phyloP scores from a whole-genome alignment of 1,140 invertebrate species.

The Drosophila subpulchrella region DNA sequence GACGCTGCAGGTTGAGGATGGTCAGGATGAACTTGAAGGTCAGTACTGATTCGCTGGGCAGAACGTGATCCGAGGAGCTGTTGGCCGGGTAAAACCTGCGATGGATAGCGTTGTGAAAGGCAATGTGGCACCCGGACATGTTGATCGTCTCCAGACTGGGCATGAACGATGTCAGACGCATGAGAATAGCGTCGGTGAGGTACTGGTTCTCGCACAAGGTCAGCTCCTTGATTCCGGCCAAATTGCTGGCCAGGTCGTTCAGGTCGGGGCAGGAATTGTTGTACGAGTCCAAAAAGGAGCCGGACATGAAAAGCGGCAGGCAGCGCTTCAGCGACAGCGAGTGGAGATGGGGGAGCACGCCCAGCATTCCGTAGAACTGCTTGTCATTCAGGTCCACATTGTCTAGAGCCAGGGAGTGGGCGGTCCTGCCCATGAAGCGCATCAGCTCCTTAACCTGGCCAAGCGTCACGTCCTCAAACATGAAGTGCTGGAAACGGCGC shows the following conservation, averaged over 20 bases:
- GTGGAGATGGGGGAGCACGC: constrained; percentile 86
- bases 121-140: constrained; percentile 88
- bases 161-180: constrained; percentile 87
- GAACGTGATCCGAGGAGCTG: constrained; percentile 37
- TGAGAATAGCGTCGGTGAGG: constrained; percentile 89
- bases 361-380: constrained; percentile 86
- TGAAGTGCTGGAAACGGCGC: constrained; percentile 86
- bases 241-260: constrained; percentile 84
- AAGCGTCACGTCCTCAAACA: constrained; percentile 87
- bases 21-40: constrained; percentile 89
- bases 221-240: constrained; percentile 87
- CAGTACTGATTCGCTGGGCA: constrained; percentile 87
- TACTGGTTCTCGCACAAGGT: constrained; percentile 89
- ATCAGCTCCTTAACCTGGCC: constrained; percentile 81
- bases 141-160: constrained; percentile 87
- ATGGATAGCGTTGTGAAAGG: constrained; percentile 88
- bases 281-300: constrained; percentile 87
- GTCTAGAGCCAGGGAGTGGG: constrained; percentile 85
- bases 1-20: constrained; percentile 86
- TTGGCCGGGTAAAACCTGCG: constrained; percentile 88
- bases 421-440: constrained; percentile 83
- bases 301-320: constrained; percentile 90
- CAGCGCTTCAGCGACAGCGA: constrained; percentile 87
- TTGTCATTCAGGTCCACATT: constrained; percentile 88
- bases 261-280: constrained; percentile 84